Conservation (phyloP, 1,140 invertebrate species). For the Leptoteleia sp. region DNA sequence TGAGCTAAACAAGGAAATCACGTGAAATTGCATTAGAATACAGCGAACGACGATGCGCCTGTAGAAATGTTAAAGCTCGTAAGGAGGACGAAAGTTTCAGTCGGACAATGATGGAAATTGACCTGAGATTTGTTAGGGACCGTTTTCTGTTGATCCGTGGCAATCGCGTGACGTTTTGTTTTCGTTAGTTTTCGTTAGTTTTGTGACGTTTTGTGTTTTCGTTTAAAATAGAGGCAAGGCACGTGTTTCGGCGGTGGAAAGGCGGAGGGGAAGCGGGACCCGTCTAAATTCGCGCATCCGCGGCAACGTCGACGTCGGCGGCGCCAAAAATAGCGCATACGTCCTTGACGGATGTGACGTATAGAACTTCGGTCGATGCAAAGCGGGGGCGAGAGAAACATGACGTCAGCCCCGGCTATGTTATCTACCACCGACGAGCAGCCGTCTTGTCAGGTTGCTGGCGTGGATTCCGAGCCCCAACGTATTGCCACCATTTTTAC, state of each 20-base stretch:
- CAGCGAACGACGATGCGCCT: too few species aligned
- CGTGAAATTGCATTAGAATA: too few species aligned
- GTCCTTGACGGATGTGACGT: constrained; percentile 77
- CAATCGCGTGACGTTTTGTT: too few species aligned
- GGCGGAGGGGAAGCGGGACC: constrained; percentile 8
- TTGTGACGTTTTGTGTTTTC: constrained; percentile 53
- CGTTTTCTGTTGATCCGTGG: too few species aligned
- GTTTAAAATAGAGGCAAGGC: constrained; percentile 44
- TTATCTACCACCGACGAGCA: constrained; percentile 40
- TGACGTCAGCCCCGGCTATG: constrained; percentile 73
- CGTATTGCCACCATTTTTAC: background rate
- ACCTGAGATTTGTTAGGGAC: too few species aligned
- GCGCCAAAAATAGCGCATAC: constrained; percentile 73
- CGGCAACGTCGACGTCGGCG: constrained; percentile 62
- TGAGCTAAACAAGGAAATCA: too few species aligned
- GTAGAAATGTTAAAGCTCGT: too few species aligned
- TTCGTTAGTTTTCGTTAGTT: too few species aligned
- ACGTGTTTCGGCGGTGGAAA: constrained; percentile 19
- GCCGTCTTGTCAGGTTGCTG: constrained; percentile 52
- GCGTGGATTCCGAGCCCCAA: constrained; percentile 56
- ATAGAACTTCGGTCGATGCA: constrained; percentile 74
- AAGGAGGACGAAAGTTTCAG: too few species aligned
- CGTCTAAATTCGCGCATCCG: constrained; percentile 63
- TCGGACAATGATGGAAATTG: too few species aligned
- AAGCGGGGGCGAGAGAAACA: constrained; percentile 73